Conservation (phyloP, 2,888 invertebrate species). For the Hypsopygia costalis region DNA sequence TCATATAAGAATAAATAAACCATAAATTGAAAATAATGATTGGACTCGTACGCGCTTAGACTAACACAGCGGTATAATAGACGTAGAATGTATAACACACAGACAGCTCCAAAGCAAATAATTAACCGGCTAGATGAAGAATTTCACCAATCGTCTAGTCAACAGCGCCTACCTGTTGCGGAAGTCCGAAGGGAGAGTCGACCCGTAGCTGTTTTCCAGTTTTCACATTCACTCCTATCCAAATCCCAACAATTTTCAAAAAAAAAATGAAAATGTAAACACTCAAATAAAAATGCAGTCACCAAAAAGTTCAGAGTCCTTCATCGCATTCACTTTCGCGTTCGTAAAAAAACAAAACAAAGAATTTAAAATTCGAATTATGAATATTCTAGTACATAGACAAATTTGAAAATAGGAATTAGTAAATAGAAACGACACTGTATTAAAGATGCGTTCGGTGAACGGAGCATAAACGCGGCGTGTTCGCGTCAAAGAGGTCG, state of each 20-base stretch:
- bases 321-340: constrained; percentile 20
- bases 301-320: constrained; percentile 13
- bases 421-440: constrained; percentile 18
- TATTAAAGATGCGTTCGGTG: constrained; percentile 11
- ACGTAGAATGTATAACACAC: too few relatives aligned
- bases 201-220: constrained; percentile 58
- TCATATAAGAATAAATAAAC: too few relatives aligned
- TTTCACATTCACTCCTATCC: constrained; percentile 52
- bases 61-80: too few relatives aligned
- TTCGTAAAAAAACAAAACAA: constrained; percentile 15
- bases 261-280: constrained; percentile 14
- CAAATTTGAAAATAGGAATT: constrained; percentile 13
- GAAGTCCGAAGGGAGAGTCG: constrained; percentile 48
- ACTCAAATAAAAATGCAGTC: constrained; percentile 17
- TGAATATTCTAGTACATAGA: neutral
- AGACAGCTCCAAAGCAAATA: neutral
- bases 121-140: constrained; percentile 13
- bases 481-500: constrained; percentile 51
- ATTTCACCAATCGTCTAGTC: constrained; percentile 19
- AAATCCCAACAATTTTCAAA: constrained; percentile 19
- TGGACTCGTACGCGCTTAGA: too few relatives aligned
- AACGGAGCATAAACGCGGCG: constrained; percentile 27
- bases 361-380: constrained; percentile 1
- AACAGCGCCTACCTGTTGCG: constrained; percentile 52
- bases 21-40: too few relatives aligned